Evolutionary conservation across 2,888 invertebrate species (phyloP).

Genomic region (Pyrocoelia pectoralis): DNA sequence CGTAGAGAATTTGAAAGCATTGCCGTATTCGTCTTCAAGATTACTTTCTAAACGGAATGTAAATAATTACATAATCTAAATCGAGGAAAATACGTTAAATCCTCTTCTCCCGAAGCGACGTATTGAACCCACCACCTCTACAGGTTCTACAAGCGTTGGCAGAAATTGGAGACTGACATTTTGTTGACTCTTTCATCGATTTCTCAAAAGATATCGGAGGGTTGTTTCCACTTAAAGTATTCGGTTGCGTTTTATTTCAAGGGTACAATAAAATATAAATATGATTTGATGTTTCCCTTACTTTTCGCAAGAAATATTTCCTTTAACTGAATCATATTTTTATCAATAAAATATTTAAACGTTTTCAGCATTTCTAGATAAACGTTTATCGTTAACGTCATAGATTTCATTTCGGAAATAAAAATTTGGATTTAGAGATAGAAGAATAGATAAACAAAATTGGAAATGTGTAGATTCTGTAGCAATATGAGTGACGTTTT

Average conservation of each 20-base stretch:
- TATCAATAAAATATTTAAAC: too few species aligned
- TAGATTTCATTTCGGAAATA: neutral
- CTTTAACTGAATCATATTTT: too few species aligned
- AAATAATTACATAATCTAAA: slow-evolving; percentile 51
- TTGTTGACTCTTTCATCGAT: slow-evolving; percentile 40
- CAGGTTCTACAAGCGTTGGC: slow-evolving; percentile 23
- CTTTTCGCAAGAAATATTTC: neutral
- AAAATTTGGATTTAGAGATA: neutral
- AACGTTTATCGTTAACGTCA: neutral
- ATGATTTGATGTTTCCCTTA: slow-evolving; percentile 20
- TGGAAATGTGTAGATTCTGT: neutral
- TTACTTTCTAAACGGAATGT: slow-evolving; percentile 43
- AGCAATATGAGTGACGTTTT: slow-evolving; percentile 1
- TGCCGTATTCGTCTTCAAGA: slow-evolving; percentile 19
- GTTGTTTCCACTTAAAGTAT: slow-evolving; percentile 30
- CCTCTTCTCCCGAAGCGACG: slow-evolving; percentile 30
- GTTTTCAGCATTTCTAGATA: neutral
- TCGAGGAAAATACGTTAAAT: slow-evolving; percentile 45
- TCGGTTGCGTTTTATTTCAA: slow-evolving; percentile 24
- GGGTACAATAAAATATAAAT: slow-evolving; percentile 22
- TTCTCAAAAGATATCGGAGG: slow-evolving; percentile 25
- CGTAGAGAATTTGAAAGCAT: slow-evolving; percentile 22
- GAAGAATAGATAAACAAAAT: neutral
- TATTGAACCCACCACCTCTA: slow-evolving; percentile 30
- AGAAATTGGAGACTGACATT: slow-evolving; percentile 36